Percentiles rank a stretch among this genome's conserved stretches.
These are phyloP conservation scores for Andrena trimmerana DNA, from an alignment of 2,888 invertebrate genomes.

Conservation along the genomic window DNA sequence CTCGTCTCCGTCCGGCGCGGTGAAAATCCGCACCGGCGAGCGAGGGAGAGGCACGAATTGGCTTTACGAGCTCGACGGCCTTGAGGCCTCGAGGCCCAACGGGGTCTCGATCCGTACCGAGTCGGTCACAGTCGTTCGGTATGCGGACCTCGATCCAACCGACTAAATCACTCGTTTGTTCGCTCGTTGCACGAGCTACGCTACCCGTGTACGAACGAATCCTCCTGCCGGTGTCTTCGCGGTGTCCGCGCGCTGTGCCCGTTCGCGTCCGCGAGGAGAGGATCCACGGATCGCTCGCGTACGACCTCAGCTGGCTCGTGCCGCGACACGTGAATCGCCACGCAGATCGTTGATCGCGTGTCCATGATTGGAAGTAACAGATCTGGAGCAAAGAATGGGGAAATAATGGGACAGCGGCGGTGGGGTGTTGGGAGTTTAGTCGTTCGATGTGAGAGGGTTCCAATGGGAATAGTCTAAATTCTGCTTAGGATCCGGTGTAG, in stretches of 20 bases:
- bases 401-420: neutral
- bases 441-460: too few relatives aligned
- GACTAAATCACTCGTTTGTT: slow-evolving; percentile 70
- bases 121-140: slow-evolving; percentile 75
- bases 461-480: too few relatives aligned
- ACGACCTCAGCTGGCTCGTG: slow-evolving; percentile 14
- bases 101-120: slow-evolving; percentile 72
- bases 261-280: slow-evolving; percentile 14
- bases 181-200: slow-evolving; percentile 66
- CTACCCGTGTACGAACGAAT: slow-evolving; percentile 65
- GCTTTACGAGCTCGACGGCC: slow-evolving; percentile 74
- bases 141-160: slow-evolving; percentile 76
- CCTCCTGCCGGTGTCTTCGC: slow-evolving; percentile 42
- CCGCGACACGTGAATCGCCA: slow-evolving; percentile 9
- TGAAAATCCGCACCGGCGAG: slow-evolving; percentile 65
- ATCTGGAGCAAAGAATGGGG: neutral
- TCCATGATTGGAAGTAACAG: neutral
- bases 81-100: slow-evolving; percentile 73
- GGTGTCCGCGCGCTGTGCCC: slow-evolving; percentile 13
- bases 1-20: slow-evolving; percentile 55
- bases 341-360: neutral
- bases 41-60: slow-evolving; percentile 72
- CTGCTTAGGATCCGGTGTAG: too few relatives aligned
- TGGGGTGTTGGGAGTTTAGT: neutral
- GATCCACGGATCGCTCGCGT: slow-evolving; percentile 23